Evolutionary conservation across 2,888 invertebrate species (phyloP).

Genomic region (Lepas anatifera): DNA sequence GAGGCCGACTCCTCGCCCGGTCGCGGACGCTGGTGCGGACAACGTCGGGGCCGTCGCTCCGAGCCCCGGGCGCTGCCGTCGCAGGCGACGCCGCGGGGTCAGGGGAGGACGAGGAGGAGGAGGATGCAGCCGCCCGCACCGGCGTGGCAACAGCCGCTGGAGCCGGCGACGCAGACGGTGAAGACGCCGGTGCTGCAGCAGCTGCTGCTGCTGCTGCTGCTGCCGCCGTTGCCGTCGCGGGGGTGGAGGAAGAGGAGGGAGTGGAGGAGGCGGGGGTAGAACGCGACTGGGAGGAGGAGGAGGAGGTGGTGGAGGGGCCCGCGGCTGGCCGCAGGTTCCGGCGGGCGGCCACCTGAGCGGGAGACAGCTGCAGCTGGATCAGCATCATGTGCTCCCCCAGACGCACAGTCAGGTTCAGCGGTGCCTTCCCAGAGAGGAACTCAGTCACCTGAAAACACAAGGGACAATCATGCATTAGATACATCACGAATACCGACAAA

Average conservation of each 20-base stretch:
- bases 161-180: background rate
- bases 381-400: constrained; percentile 96
- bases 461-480: too few species aligned
- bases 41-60: constrained; percentile 20
- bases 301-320: constrained; percentile 17
- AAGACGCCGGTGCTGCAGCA: background rate
- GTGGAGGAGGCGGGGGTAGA: constrained; percentile 11
- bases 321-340: constrained; percentile 21
- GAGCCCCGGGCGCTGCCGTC: too few species aligned
- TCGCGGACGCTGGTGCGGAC: constrained; percentile 24
- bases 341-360: constrained; percentile 51
- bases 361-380: constrained; percentile 85
- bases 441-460: constrained; percentile 71
- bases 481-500: too few species aligned
- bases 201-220: background rate
- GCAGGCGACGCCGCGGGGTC: constrained; percentile 32
- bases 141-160: constrained; percentile 31
- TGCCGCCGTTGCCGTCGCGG: constrained; percentile 23
- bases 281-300: constrained; percentile 13
- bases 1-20: constrained; percentile 26
- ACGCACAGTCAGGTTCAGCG: constrained; percentile 86
- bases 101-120: constrained; percentile 26
- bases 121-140: constrained; percentile 22
- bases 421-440: constrained; percentile 87
- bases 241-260: constrained; percentile 23